Conservation (phyloP, 2,888 invertebrate genomes). For the Osmoderma eremita region DNA sequence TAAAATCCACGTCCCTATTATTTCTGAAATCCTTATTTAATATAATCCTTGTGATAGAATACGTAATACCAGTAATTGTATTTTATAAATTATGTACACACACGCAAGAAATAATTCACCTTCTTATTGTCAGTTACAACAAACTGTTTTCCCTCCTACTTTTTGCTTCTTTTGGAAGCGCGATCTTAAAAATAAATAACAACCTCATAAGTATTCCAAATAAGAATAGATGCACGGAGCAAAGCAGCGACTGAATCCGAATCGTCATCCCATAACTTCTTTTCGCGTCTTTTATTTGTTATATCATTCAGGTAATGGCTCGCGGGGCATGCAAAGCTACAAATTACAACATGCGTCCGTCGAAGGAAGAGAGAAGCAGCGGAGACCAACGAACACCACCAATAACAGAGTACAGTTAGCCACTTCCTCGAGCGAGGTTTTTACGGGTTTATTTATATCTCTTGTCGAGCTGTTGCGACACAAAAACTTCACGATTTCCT, state of each 20-base stretch:
- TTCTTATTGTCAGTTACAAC: too few relatives aligned
- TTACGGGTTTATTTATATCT: constrained; percentile 40
- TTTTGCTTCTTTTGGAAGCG: neutral
- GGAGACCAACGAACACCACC: constrained; percentile 35
- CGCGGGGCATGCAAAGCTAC: constrained; percentile 38
- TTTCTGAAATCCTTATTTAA: too few relatives aligned
- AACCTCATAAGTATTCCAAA: constrained; percentile 13
- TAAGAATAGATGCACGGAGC: neutral
- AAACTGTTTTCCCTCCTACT: too few relatives aligned
- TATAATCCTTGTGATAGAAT: too few relatives aligned
- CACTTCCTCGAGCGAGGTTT: constrained; percentile 42
- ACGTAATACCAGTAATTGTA: too few relatives aligned
- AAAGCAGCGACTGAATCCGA: constrained; percentile 8
- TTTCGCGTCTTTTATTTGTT: constrained; percentile 39
- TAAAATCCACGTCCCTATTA: too few relatives aligned
- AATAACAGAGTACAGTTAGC: constrained; percentile 41
- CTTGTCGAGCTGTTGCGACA: constrained; percentile 37
- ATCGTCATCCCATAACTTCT: constrained; percentile 24
- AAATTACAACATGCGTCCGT: constrained; percentile 36
- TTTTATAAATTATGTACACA: too few relatives aligned
- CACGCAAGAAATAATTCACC: too few relatives aligned
- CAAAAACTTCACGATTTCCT: constrained; percentile 39
- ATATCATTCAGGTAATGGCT: constrained; percentile 38
- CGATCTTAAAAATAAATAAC: constrained; percentile 7
- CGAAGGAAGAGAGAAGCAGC: constrained; percentile 35